A percentile compares a stretch with the other conserved stretches of the same genome.
Conservation (phyloP, 2,888 invertebrate genomes). For the Drosophila histrio region DNA sequence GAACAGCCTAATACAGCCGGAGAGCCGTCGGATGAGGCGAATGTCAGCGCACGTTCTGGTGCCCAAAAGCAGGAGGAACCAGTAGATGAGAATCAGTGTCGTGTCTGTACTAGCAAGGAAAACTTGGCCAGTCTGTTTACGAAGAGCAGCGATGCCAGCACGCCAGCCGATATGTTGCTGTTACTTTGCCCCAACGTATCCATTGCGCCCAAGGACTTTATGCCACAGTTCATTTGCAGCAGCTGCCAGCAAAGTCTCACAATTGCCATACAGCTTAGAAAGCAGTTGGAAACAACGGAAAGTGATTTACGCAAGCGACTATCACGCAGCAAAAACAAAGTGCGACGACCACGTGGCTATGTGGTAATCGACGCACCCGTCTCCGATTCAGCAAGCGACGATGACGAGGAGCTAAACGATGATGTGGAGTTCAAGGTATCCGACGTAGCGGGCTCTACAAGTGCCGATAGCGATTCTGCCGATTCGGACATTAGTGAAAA, state of each 20-base stretch:
- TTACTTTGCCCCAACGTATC: constrained; percentile 82
- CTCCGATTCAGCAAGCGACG: constrained; percentile 79
- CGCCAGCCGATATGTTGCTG: constrained; percentile 84
- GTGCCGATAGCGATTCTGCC: constrained; percentile 77
- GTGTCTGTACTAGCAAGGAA: constrained; percentile 81
- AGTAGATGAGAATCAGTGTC: constrained; percentile 82
- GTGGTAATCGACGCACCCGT: constrained; percentile 83
- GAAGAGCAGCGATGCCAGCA: constrained; percentile 64
- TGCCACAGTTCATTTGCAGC: constrained; percentile 84
- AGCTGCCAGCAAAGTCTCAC: constrained; percentile 82
- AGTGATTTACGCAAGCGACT: constrained; percentile 82
- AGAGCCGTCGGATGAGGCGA: constrained; percentile 25
- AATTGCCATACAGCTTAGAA: constrained; percentile 82
- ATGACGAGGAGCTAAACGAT: constrained; percentile 76
- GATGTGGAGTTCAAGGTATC: constrained; percentile 84
- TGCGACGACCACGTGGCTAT: constrained; percentile 81
- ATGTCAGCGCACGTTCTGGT: constrained; percentile 40
- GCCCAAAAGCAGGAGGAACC: constrained; percentile 55
- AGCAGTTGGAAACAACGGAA: constrained; percentile 83
- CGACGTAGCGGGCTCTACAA: constrained; percentile 76
- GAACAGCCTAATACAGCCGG: constrained; percentile 8
- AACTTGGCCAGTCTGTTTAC: constrained; percentile 81
- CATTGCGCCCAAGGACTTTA: constrained; percentile 83
- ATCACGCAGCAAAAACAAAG: constrained; percentile 83
- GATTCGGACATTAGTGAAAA: constrained; percentile 79